A percentile compares a stretch with the other conserved stretches of the same genome.
Evolutionary conservation across 2,888 invertebrate species (phyloP).

Genomic region (Scaptomyza caliginosa): DNA sequence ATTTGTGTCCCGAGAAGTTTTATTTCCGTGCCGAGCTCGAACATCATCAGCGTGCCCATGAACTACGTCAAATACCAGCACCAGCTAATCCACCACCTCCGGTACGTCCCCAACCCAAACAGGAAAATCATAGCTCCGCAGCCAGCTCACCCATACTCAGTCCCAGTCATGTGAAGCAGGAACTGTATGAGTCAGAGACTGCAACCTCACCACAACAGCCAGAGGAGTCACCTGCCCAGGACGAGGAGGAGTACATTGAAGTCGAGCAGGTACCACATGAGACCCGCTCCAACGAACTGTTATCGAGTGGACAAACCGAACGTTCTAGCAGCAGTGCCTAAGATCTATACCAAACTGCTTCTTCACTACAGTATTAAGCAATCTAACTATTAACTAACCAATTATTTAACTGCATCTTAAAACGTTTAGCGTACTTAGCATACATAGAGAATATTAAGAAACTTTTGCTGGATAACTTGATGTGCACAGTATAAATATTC

Average conservation of each 20-base stretch:
- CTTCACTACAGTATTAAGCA: constrained; percentile 18
- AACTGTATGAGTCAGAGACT: constrained; percentile 65
- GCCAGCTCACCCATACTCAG: constrained; percentile 34
- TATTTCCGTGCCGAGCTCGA: constrained; percentile 96
- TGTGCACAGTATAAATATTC: not conserved
- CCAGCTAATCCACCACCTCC: constrained; percentile 6
- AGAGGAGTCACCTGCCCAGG: constrained; percentile 53
- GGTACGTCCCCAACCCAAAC: constrained; percentile 6
- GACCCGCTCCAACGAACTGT: constrained; percentile 41
- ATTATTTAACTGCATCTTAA: constrained; percentile 9
- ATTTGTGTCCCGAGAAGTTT: constrained; percentile 92
- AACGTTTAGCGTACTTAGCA: constrained; percentile 21
- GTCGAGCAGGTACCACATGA: constrained; percentile 82
- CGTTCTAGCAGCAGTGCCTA: constrained; percentile 70
- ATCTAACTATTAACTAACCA: not conserved
- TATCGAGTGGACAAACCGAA: constrained; percentile 39
- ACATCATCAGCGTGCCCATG: constrained; percentile 90
- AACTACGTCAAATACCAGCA: constrained; percentile 69
- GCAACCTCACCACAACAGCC: constrained; percentile 13
- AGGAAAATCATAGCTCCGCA: constrained; percentile 32
- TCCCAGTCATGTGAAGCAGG: constrained; percentile 59
- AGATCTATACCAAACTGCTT: not conserved
- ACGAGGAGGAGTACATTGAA: constrained; percentile 84
- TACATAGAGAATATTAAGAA: not conserved
- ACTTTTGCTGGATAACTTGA: not conserved